Base-by-base conservation (phyloP, 2,888 invertebrate genomes). In the Athalia circularis region DNA sequence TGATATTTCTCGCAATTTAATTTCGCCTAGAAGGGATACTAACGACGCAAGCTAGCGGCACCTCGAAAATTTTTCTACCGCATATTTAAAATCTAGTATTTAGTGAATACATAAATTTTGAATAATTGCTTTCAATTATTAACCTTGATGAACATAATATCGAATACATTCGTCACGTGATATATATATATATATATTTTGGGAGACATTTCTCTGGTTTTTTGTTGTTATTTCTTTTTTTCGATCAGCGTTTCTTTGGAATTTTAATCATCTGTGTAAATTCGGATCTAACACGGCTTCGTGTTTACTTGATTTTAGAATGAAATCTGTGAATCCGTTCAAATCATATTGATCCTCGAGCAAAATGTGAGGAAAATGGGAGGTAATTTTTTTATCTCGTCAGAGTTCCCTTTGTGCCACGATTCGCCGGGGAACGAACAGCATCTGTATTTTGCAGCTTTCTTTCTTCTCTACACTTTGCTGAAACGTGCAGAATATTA, bases 271-370 rank as follows among this genome's bases (percentile, higher is more conserved):
- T 9, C 62, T 29, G 9, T 29, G 11, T 64, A 45, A 64, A 67
- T 50, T 50, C 4, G 54, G 43, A 54, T 70, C 43, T 5, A 45
- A 45, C 6, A 4, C 45, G 6, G 29, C 54, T 7, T n/a, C 6
- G 29, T 45, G 43, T 15, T 70, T 54, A 57, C 3, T 70, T 6
- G 45, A 15, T 70, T 5, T 11, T 54, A 54, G 6, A 13, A n/a
- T 11, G n/a, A 54, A 29, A 68, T 65, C 48, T 43, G n/a, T 48
- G 48, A 11, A 5, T 9, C 5, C 29, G 52, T 8, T 43, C 52
- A 11, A 57, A 70, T 29, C 43, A 59, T 72, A 72, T 47, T n/a
- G 57, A 72, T 72, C 70, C 45, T 9, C 9, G 68, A 43, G 15
- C 59, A 72, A 47, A 72, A 7, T 59, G 52, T 59, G 59, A n/a